Base-by-base conservation (phyloP, 1,140 invertebrate species). In the Oryctes rhinoceros region DNA sequence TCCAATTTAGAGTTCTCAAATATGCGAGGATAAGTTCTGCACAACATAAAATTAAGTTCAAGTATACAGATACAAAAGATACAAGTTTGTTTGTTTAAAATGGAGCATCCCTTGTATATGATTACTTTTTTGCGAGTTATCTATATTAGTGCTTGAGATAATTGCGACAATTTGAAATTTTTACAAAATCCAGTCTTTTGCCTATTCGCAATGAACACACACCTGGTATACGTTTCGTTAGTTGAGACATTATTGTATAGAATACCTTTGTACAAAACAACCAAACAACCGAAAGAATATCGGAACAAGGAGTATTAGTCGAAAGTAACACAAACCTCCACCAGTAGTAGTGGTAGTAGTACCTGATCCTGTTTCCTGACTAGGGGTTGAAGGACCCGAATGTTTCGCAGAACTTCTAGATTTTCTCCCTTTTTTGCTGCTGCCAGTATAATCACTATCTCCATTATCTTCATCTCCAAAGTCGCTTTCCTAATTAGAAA, bases 381-480 rank as follows among this genome's bases (percentile, higher is more conserved):
- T 89, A 81, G 87, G 90, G 83, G 90, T 88, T 1, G 88, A 84
- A 11, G 88, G 86, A 10, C 88, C 81, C 82, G 87, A 85, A 20
- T 89, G 90, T 82, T 91, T 91, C 5, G 84, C 71, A 79, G 83
- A 85, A 35, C 86, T 81, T 37, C 90, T 87, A 3, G 89, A 85
- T 87, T 92, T 90, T 85, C 91, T 86, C 76, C 90, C 89, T 86
- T 91, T 89, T 84, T 90, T 89, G 11, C 89, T 91, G 80, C 91
- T 93, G 9, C 90, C 86, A 3, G 91, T 90, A 83, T 93, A 94
- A 83, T 94, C 93, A 80, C 92, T 92, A 79, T 94, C 92, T 75
- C 91, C 93, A 6, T 90, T 92, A 39, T 94, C 94, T 7, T 93
- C 92, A 80, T 92, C 92, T 78, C 90, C 92, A 88, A 93, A 95